Evolutionary conservation across 1,140 invertebrate species (phyloP), one percentile per base, ranked within the genome.

Genomic region (Pseudomyrmex sp.): DNA sequence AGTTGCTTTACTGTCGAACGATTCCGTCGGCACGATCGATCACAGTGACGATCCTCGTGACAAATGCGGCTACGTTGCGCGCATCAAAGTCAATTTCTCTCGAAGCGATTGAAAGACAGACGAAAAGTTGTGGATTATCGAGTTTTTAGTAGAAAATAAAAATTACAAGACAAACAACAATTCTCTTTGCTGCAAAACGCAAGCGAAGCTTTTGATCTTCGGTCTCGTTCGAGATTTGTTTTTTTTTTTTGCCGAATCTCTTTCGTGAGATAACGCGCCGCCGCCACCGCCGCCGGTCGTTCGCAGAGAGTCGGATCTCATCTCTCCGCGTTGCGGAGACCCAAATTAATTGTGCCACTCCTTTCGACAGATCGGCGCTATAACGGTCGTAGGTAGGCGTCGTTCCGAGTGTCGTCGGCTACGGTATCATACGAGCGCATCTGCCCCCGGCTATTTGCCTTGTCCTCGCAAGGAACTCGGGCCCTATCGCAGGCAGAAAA

Each of bases 361-460:
- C 58, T 84, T 82, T 82, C 56, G 59, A 82, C 58, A 73, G 50
- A 20, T 50, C 70, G 87, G 87, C 79, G 87, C 82, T 85, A 88
- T 86, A 88, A 88, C 87, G 84, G 76, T 84, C 88, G 80, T 88
- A 88, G 76, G 59, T 85, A 89, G 88, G 88, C 88, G 84, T 88
- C 87, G 82, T 77, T 86, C 61, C 52, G 63, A 54, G 65, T 88
- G 88, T 89, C 84, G 82, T 86, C 80, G 63, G 44, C 69, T 83
- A 61, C 8, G 48, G 23, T 89, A 89, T 89, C 87, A 59, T 88
- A 68, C 69, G 50, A 89, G 69, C 83, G 73, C 73, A 85, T 85
- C 77, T 76, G 50, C 79, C 68, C 84, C 65, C 59, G 50, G 23
- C 59, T 35, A 18, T 83, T 69, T 44, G 23, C 73, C 61, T 68